Evolutionary conservation across 2,113 vertebrate species (phyloP), one percentile per base, ranked within the genome.

Genomic region (Theristicus caerulescens): DNA sequence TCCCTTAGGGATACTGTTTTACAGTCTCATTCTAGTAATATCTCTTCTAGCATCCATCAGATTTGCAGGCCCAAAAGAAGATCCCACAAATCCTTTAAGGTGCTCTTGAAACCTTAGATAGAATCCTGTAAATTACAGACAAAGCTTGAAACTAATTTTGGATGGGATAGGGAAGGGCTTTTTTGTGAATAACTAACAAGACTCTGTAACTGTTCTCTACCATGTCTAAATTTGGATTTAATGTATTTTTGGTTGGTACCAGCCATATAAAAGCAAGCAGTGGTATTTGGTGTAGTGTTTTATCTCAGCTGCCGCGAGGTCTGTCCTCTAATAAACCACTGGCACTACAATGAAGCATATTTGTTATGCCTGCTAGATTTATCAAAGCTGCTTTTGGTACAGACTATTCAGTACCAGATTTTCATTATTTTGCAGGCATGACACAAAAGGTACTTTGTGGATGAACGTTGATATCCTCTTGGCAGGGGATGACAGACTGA

Each of bases 21-120:
- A 93, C 83, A 87, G 80, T 76, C 86, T 92, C 69, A 16, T 49
- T 86, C 86, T 94, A 67, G 90, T 92, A 92, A 87, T 89, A 90
- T 84, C 76, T 89, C 88, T 73, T 47, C 54, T 36, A 80, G 26
- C 78, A 87, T 93, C 86, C 64, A 65, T 86, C 74, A 86, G 65
- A 85, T 92, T 92, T 95, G 83, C 79, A 74, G 72, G 27, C 55
- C 5, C 69, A 57, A 66, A 94, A 96, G 66, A 94, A 84, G 80
- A 84, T 91, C 65, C 74, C 74, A 34, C 44, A 96, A 93, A 93
- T 91, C 90, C 51, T 88, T 77, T 85, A 86, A 81, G 55, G 57
- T 87, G 58, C 70, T 90, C 59, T 91, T 59, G 71, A 94, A 86
- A 87, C 69, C 62, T 76, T 78, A 54, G 70, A 26, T 27, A 59